Conservation (phyloP, 2,797 vertebrate species). For the Merluccius polli region DNA sequence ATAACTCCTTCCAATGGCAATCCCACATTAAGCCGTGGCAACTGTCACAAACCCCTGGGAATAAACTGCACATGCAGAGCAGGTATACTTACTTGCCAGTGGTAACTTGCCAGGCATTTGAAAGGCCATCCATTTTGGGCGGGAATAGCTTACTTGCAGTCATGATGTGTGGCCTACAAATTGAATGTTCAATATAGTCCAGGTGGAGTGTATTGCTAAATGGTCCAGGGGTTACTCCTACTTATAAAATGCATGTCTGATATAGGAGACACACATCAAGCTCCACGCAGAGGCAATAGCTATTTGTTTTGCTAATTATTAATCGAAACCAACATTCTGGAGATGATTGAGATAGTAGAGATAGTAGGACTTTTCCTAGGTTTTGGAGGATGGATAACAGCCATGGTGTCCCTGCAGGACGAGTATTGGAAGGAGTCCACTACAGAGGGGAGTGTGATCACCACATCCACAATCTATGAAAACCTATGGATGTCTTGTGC, state of each 20-base stretch:
- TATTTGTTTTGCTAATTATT: conserved; percentile 42
- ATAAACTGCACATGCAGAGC: background rate
- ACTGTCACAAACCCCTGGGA: conserved; percentile 10
- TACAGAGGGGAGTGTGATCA: conserved; percentile 80
- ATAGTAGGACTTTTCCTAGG: conserved; percentile 74
- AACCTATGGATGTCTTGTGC: conserved; percentile 93
- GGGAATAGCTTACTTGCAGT: conserved; percentile 57
- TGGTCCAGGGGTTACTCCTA: conserved; percentile 48
- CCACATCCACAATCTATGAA: conserved; percentile 83
- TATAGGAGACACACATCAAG: conserved; percentile 46
- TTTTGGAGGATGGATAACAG: conserved; percentile 71
- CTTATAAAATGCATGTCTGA: conserved; percentile 58
- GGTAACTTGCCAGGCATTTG: conserved; percentile 31
- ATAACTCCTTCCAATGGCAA: background rate
- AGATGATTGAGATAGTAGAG: conserved; percentile 63
- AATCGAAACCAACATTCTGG: conserved; percentile 28
- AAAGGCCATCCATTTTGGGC: conserved; percentile 64
- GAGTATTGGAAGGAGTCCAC: conserved; percentile 85
- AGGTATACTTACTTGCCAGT: conserved; percentile 40
- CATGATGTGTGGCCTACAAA: conserved; percentile 50
- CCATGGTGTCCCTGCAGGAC: conserved; percentile 75
- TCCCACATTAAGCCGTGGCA: conserved; percentile 15
- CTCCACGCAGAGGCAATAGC: conserved; percentile 30
- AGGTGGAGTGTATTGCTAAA: conserved; percentile 39
- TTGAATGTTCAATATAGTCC: conserved; percentile 59